These are phyloP conservation scores for Onychorhynchus coronatus DNA, from an alignment of 2,113 vertebrate species.

Conservation along the genomic window DNA sequence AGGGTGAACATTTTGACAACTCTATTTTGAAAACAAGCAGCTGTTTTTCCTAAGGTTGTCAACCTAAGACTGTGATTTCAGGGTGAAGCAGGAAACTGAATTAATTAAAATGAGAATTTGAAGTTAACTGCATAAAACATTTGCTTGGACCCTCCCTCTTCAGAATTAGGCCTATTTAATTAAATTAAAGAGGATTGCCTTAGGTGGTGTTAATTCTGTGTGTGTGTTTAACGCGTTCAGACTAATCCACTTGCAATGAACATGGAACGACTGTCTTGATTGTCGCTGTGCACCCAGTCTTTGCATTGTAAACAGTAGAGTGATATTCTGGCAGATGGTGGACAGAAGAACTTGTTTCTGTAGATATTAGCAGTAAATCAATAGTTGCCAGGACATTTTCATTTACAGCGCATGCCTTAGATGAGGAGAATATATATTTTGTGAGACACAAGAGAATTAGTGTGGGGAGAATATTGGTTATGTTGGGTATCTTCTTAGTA, in stretches of 20 bases:
- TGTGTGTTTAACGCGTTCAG: neutral
- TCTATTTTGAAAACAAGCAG: neutral
- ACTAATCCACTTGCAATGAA: neutral
- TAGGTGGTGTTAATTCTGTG: neutral
- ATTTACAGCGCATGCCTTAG: neutral
- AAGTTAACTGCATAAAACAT: conserved; percentile 5
- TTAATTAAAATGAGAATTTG: neutral
- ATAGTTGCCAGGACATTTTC: neutral
- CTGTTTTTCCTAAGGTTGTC: neutral
- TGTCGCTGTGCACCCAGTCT: neutral
- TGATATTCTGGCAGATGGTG: neutral
- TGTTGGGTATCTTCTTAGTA: neutral
- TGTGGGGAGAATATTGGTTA: neutral
- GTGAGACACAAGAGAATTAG: neutral
- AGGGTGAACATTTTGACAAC: neutral
- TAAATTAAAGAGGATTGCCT: neutral
- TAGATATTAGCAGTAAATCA: neutral
- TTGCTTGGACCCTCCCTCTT: neutral
- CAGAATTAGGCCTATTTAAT: neutral
- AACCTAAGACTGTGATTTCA: neutral
- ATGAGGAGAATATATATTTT: neutral
- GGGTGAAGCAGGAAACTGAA: neutral
- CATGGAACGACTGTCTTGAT: neutral
- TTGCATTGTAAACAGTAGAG: neutral
- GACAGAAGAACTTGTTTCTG: neutral